Evolutionary conservation across 2,888 invertebrate genomes (phyloP), one percentile per base, ranked within the genome.

Genomic region (Patella pellucida): DNA sequence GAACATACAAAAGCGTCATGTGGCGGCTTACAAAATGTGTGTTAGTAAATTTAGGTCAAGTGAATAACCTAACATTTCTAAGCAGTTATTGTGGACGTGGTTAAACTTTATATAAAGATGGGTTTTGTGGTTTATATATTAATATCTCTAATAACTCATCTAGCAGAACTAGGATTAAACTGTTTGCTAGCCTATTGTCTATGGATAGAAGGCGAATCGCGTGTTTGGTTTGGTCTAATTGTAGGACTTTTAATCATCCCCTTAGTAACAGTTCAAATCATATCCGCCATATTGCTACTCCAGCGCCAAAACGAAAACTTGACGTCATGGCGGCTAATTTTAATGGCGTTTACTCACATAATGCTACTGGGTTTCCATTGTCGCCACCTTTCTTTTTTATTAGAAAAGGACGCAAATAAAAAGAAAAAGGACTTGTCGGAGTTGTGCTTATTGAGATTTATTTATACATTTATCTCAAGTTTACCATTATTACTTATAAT

Each of bases 381-480:
- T 92, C 86, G 96, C 82, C 97, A 97, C 90, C 95, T 96, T 76
- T 94, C 95, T 79, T 92, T 97, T 14, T 94, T 97, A 80, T 94
- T 96, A 83, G 96, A 96, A 12, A 95, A 96, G 7, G 95, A 96
- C 87, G 91, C 96, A 82, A 91, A 94, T 74, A 93, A 94, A 81
- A 96, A 96, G 19, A 96, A 96, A 88, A 94, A 95, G 86, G 96
- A 96, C 93, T 92, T 94, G 1, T 89, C 93, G 19, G 94, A 94
- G 85, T 86, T 94, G 70, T 93, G 95, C 86, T 94, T 96, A 92
- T 92, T 97, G 41, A 93, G 97, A 3, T 91, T 97, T 81, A 94
- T 96, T 62, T 96, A 96, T 91, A 96, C 95, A 19, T 96, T 97
- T 90, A 94, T 95, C 86, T 95, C 96, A 90, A 96, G 96, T 19